Conservation (phyloP, 2,113 vertebrate genomes). For the Hystrix cristata region DNA sequence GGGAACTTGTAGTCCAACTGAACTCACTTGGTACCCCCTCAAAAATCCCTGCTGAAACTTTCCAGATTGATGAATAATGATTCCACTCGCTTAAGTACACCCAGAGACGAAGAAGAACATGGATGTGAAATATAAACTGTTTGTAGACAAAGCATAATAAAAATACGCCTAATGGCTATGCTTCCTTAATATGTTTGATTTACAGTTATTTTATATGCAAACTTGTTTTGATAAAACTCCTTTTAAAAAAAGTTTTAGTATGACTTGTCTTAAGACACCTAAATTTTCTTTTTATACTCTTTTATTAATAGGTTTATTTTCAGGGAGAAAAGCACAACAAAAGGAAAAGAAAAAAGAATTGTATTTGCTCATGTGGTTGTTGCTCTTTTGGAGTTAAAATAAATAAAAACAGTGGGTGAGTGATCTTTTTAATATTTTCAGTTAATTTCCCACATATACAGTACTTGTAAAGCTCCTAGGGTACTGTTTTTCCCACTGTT, state of each 20-base stretch:
- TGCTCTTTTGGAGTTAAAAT: conserved; percentile 9
- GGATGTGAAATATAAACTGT: conserved; percentile 51
- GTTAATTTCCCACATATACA: conserved; percentile 31
- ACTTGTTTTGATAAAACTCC: conserved; percentile 61
- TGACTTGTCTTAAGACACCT: conserved; percentile 48
- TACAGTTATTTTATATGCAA: conserved; percentile 50
- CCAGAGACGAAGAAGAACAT: conserved; percentile 1
- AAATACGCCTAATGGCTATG: not conserved
- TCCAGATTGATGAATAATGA: not conserved
- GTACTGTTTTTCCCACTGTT: conserved; percentile 41
- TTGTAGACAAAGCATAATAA: conserved; percentile 58
- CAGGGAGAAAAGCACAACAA: conserved; percentile 49
- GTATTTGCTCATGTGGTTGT: not conserved
- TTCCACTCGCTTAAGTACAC: not conserved
- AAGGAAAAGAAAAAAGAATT: not conserved
- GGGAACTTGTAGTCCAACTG: not conserved
- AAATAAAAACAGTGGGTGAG: conserved; percentile 26
- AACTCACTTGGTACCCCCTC: not conserved
- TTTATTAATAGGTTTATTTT: conserved; percentile 36
- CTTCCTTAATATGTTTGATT: conserved; percentile 34
- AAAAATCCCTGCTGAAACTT: conserved; percentile 64
- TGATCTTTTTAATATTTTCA: conserved; percentile 67
- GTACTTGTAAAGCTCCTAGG: conserved; percentile 21
- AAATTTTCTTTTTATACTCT: conserved; percentile 12
- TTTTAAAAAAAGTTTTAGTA: conserved; percentile 51